Conservation (phyloP, 1,140 invertebrate genomes). For the Tyrophagus putrescentiae region DNA sequence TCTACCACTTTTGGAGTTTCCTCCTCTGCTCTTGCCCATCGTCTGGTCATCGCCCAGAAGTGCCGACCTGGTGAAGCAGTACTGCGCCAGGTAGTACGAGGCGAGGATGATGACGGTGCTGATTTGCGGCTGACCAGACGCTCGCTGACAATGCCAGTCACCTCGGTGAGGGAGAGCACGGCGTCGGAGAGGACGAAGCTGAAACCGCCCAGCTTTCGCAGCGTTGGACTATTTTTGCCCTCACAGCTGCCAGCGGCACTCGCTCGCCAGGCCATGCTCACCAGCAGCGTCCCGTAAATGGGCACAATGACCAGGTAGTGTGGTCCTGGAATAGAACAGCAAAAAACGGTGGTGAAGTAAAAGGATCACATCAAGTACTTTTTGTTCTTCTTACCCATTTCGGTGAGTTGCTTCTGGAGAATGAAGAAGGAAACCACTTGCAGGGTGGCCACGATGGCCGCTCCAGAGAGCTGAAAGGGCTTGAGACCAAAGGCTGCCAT, state of each 20-base stretch:
- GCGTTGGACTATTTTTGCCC: neutral
- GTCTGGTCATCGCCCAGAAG: too few species aligned
- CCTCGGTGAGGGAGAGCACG: neutral
- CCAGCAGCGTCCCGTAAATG: neutral
- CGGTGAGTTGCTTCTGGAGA: neutral
- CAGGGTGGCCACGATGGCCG: neutral
- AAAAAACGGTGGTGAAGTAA: too few species aligned
- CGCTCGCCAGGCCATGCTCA: constrained; percentile 3
- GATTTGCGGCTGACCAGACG: neutral
- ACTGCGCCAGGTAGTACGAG: constrained; percentile 3
- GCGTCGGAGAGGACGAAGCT: neutral
- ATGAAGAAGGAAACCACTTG: neutral
- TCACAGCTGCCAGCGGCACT: neutral
- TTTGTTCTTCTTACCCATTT: constrained; percentile 3
- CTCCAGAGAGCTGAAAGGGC: neutral
- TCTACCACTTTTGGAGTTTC: too few species aligned
- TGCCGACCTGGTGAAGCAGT: neutral
- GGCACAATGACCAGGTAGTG: neutral
- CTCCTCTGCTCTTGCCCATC: too few species aligned
- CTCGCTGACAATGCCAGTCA: neutral
- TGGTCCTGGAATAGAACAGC: neutral
- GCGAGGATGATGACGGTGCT: neutral
- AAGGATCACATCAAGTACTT: too few species aligned
- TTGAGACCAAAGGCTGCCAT: neutral
- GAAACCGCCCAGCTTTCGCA: neutral